Percentiles rank a stretch among this genome's conserved stretches.
These are phyloP conservation scores for Hemiscyllium ocellatum DNA, from an alignment of 2,113 vertebrate species.

Conservation along the genomic window DNA sequence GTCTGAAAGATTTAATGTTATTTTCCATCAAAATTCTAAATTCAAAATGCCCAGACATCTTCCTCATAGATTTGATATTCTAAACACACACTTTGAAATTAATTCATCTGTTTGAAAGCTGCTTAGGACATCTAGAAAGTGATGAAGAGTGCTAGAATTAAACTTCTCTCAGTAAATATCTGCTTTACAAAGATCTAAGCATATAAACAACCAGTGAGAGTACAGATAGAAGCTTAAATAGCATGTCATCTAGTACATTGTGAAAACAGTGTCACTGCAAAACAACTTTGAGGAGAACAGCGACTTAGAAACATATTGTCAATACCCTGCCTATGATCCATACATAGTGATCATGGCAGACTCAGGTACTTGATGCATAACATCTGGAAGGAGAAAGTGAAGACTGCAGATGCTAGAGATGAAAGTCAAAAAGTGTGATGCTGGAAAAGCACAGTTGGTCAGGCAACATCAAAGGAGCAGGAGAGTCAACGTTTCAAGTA, in stretches of 20 bases:
- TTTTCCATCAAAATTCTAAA: neutral
- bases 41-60: too few relatives aligned
- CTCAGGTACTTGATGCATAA: neutral
- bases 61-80: neutral
- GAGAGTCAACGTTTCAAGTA: too few relatives aligned
- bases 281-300: neutral
- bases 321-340: neutral
- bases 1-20: neutral
- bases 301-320: neutral
- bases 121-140: neutral
- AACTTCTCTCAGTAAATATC: neutral
- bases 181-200: too few relatives aligned
- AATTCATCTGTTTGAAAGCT: neutral
- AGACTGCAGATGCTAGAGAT: too few relatives aligned
- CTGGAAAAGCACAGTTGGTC: too few relatives aligned
- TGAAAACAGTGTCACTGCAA: neutral
- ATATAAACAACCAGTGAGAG: neutral
- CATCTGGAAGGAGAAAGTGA: too few relatives aligned
- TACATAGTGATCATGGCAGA: neutral
- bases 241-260: neutral
- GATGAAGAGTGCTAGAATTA: neutral
- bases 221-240: neutral
- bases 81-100: neutral
- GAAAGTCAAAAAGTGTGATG: too few relatives aligned
- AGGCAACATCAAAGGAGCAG: too few relatives aligned